Evolutionary conservation across 2,113 vertebrate species (phyloP).

Genomic region (Gavialis gangeticus): DNA sequence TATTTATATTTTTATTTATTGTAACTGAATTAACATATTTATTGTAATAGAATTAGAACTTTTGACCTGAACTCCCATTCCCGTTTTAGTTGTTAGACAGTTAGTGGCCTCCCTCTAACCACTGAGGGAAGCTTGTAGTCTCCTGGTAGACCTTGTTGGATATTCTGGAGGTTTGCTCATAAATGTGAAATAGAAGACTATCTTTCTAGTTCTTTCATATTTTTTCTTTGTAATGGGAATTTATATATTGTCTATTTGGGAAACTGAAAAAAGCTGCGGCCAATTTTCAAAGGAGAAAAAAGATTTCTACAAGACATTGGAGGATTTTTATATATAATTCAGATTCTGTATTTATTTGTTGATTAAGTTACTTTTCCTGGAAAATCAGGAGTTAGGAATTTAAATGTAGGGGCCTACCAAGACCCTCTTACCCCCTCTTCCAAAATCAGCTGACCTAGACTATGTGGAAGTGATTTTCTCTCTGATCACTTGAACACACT

Average conservation of each 20-base stretch:
- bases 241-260: neutral
- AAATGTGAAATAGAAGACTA: slow-evolving; percentile 2
- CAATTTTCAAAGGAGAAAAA: neutral
- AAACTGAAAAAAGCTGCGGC: neutral
- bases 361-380: slow-evolving; percentile 12
- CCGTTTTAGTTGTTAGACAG: no score
- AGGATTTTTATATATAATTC: neutral
- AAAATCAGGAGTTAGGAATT: slow-evolving; percentile 8
- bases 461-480: slow-evolving; percentile 33
- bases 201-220: neutral
- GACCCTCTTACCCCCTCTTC: neutral
- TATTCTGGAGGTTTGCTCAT: neutral
- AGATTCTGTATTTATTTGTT: neutral
- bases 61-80: no score
- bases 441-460: neutral
- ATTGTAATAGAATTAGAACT: no score
- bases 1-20: slow-evolving; percentile 8
- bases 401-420: neutral
- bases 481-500: neutral
- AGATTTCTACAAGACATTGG: neutral
- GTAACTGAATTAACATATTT: neutral
- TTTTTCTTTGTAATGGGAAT: neutral
- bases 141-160: neutral
- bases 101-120: no score
- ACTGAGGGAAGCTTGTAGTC: no score